Conservation (phyloP, 2,113 vertebrate genomes). For the Etia nguti region DNA sequence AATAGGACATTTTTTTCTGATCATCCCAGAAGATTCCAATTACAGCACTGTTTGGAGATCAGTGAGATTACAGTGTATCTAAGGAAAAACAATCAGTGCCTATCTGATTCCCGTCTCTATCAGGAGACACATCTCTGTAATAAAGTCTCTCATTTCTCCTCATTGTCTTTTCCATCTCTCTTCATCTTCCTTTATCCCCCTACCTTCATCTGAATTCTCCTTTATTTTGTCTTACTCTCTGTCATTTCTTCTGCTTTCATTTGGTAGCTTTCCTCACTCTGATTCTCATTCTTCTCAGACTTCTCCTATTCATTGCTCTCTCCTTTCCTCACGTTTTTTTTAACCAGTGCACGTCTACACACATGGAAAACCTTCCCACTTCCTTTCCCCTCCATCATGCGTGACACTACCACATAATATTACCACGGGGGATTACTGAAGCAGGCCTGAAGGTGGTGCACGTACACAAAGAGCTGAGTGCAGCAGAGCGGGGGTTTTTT, state of each 20-base stretch:
- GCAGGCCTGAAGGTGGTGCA: constrained; percentile 58
- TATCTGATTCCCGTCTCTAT: constrained; percentile 73
- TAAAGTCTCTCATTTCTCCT: constrained; percentile 57
- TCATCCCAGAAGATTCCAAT: constrained; percentile 75
- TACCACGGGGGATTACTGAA: constrained; percentile 13
- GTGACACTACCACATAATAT: not conserved
- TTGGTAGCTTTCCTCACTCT: not conserved
- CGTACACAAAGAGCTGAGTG: constrained; percentile 37
- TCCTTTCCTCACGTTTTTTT: not conserved
- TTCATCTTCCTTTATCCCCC: constrained; percentile 7
- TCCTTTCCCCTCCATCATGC: not conserved
- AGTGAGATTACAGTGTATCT: constrained; percentile 73
- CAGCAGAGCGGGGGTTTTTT: not conserved
- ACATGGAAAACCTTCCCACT: not conserved
- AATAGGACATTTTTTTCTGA: constrained; percentile 55
- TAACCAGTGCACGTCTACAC: not conserved
- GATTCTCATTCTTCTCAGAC: not conserved
- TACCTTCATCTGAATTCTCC: not conserved
- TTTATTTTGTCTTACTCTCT: not conserved
- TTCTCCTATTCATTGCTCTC: not conserved
- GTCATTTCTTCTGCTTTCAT: not conserved
- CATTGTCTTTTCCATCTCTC: constrained; percentile 1
- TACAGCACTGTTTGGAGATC: constrained; percentile 72
- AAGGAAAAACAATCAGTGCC: constrained; percentile 75
- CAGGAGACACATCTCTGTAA: constrained; percentile 53